Percentiles rank a stretch among this genome's conserved stretches.
These are phyloP conservation scores for Oryzias dopingdopingensis DNA, from an alignment of 2,797 vertebrate species.

Conservation along the genomic window DNA sequence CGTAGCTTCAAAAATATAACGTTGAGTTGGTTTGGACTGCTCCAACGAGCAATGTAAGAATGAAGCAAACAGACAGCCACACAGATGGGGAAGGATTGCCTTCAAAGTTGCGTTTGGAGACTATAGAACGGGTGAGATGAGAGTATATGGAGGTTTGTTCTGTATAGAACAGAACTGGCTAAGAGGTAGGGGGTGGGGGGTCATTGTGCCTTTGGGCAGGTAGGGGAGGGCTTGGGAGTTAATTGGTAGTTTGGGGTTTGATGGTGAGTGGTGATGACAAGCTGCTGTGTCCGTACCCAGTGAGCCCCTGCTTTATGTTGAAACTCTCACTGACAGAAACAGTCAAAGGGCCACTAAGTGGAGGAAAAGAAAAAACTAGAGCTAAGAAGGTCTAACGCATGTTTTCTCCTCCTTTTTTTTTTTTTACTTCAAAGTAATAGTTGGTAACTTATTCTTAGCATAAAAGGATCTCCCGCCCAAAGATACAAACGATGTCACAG, in stretches of 20 bases:
- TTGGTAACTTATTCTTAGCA: constrained; percentile 11
- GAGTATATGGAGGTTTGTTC: constrained; percentile 40
- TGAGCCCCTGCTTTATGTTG: constrained; percentile 85
- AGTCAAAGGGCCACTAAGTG: constrained; percentile 10
- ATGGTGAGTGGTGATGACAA: constrained; percentile 84
- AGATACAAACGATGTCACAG: constrained; percentile 21
- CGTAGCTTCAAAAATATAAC: too few species aligned
- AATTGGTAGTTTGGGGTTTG: constrained; percentile 87
- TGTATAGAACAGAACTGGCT: constrained; percentile 35
- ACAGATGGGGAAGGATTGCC: constrained; percentile 55
- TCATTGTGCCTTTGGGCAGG: constrained; percentile 63
- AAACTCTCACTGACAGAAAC: constrained; percentile 75
- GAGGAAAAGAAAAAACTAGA: constrained; percentile 6
- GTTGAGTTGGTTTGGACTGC: too few species aligned
- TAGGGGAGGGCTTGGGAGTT: constrained; percentile 76
- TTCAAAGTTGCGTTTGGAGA: constrained; percentile 55
- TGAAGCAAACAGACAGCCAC: constrained; percentile 57
- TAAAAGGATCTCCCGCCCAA: constrained; percentile 16
- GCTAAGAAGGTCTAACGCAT: constrained; percentile 3
- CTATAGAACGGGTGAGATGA: constrained; percentile 39
- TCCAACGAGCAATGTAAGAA: too few species aligned
- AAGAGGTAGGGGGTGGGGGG: constrained; percentile 40
- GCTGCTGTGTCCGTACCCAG: constrained; percentile 78
- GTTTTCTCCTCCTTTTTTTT: constrained; percentile 3
- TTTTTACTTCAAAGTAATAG: not conserved